phyloP scores from a whole-genome alignment of 2,113 vertebrate species.

The Campylomormyrus tamandua region DNA sequence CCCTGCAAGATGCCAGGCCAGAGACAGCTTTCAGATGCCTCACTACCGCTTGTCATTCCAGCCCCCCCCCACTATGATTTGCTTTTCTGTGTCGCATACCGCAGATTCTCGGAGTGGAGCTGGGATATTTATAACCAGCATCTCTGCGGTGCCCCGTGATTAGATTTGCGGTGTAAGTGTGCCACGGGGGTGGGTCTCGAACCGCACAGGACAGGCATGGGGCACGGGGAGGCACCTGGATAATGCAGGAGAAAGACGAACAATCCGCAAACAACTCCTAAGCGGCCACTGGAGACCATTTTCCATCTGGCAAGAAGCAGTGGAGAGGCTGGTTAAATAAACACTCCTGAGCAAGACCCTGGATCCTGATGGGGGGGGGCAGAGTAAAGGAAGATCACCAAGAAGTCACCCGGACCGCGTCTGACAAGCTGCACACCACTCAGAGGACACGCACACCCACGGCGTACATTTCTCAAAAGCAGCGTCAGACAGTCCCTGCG shows the following conservation, averaged over 20 bases:
- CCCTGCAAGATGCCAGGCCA: neutral
- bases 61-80: neutral
- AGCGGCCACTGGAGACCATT: neutral
- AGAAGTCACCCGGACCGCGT: neutral
- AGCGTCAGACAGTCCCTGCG: neutral
- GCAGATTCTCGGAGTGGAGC: neutral
- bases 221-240: neutral
- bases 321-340: neutral
- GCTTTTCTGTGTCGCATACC: neutral
- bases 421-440: neutral
- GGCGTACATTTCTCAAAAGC: neutral
- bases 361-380: neutral
- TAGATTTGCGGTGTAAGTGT: neutral
- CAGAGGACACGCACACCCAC: neutral
- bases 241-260: neutral
- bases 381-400: too few species aligned
- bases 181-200: neutral
- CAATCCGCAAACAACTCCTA: neutral
- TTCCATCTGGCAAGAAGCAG: neutral
- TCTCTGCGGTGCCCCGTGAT: neutral
- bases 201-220: neutral
- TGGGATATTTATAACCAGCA: conserved; percentile 21
- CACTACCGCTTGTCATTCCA: neutral
- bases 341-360: neutral
- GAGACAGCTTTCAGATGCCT: neutral